Base-by-base conservation (phyloP, 2,113 vertebrate species). In the Lathamus discolor region DNA sequence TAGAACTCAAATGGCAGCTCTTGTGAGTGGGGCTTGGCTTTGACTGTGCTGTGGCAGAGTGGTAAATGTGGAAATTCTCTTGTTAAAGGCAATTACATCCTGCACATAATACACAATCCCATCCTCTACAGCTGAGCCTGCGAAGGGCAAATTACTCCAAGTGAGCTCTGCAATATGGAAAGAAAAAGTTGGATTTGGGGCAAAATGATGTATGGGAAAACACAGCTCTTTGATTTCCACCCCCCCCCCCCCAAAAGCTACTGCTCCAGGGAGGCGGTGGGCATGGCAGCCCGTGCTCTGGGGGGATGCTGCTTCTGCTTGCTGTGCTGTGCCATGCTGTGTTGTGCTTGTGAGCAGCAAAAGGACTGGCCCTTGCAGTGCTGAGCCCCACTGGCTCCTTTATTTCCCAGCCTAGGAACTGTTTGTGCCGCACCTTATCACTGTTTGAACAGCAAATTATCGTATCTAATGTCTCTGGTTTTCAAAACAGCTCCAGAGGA, bases 1-100 rank as follows among this genome's bases (percentile, higher is more conserved):
- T 98, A 98, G 97, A 98, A 98, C 97, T 98, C 98, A 98, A 98
- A 98, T 98, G 98, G 98, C 98, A 98, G 97, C 98, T 98, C 98
- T 97, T 97, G 95, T 98, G 97, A 95, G 92, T 8, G n/a, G 91
- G 96, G 95, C 87, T 87, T 91, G 95, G 96, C 96, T 98, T 97
- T 97, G 96, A 97, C 96, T 97, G 97, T 83, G 94, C 90, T 92
- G 91, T 92, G 94, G 92, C 95, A 90, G 90, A 95, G 94, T 88
- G 96, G 95, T 94, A 97, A 97, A 97, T 96, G 97, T 97, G 96
- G 93, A 96, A 97, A 97, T 96, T 97, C 96, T 97, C 96, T 96
- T 92, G 92, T 96, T 96, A 92, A 97, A 97, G 96, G 96, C 97
- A 98, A 97, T 97, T 97, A 97, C 95, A 91, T 97, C 92, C 93